Base-by-base conservation (phyloP, 2,113 vertebrate species). In the Hepsetus odoe region DNA sequence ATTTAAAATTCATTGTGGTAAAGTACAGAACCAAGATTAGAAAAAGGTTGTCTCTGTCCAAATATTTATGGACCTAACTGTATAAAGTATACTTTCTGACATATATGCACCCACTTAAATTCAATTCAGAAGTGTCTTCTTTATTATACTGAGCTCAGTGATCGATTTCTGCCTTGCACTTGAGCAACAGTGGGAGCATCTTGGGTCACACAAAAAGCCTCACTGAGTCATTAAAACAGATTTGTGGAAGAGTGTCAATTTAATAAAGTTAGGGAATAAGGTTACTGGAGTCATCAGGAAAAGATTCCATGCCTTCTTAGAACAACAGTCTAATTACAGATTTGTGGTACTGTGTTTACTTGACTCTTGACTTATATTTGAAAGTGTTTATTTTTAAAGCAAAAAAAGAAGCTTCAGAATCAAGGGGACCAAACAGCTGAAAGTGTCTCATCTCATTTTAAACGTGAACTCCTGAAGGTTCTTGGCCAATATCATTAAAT, bases 401-500 rank as follows among this genome's bases (percentile, higher is more conserved):
- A 16, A 58, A 51, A 28, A 26, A 69, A 35, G 20, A 71, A 38
- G 71, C 6, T 53, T 64, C 28, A 61, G 44, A 79, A 44, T 61
- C 28, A 26, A 67, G 26, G 55, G 28, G 44, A 33, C 35, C 78
- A 56, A 42, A 24, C 61, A 74, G 70, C 35, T 74, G 40, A 62
- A 72, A 28, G 51, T 70, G 38, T 74, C 22, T 62, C 59, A 33
- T 32, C 30, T 35, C 30, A 28, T 55, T 72, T 42, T 53, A 32
- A 66, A 71, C 22, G 30, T 65, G 46, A 56, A 32, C 35, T 28
- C n/a, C 67, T 9, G 56, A 42, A 38, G 75, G 26, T 53, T 59
- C 35, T 33, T 70, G 33, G 55, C 56, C 68, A 32, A 59, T 74
- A 42, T 74, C 59, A 76, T 76, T 30, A n/a, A 55, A 55, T 55